These are phyloP conservation scores for Orthonyx spaldingii DNA, from an alignment of 2,113 vertebrate genomes.

Conservation along the genomic window DNA sequence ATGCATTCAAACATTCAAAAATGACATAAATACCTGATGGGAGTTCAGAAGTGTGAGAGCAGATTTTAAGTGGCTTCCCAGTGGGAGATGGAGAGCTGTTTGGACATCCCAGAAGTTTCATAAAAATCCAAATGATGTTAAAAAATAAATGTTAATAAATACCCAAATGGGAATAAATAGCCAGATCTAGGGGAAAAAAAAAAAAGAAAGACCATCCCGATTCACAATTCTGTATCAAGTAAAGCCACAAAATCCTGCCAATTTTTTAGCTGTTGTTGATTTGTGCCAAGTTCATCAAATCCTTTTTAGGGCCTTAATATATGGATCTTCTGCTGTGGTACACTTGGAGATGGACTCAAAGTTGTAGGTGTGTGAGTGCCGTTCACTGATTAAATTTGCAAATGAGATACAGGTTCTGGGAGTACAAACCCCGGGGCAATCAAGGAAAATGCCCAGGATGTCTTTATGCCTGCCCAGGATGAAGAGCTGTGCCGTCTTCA, in stretches of 20 bases:
- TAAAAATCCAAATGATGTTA: background rate
- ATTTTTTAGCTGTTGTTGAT: background rate
- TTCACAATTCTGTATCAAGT: rapidly evolving
- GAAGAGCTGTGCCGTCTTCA: background rate
- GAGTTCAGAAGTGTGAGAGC: background rate
- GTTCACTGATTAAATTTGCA: background rate
- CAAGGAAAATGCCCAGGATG: background rate
- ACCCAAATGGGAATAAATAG: background rate
- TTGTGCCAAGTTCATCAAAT: background rate
- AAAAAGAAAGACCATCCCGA: background rate
- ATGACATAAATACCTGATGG: background rate
- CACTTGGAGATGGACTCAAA: rapidly evolving
- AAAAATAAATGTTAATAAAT: background rate
- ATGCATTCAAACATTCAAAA: background rate
- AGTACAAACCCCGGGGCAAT: background rate
- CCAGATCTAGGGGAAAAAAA: background rate
- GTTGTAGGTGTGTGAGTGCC: background rate
- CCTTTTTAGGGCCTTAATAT: background rate
- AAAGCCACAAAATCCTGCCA: background rate
- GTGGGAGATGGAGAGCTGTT: background rate
- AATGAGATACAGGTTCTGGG: background rate
- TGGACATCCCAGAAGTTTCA: background rate
- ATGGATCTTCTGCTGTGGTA: background rate
- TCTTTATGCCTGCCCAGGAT: background rate
- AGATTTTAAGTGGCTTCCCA: background rate